These are phyloP conservation scores for Remorina albescens DNA, from an alignment of 2,797 vertebrate species.

Conservation along the genomic window DNA sequence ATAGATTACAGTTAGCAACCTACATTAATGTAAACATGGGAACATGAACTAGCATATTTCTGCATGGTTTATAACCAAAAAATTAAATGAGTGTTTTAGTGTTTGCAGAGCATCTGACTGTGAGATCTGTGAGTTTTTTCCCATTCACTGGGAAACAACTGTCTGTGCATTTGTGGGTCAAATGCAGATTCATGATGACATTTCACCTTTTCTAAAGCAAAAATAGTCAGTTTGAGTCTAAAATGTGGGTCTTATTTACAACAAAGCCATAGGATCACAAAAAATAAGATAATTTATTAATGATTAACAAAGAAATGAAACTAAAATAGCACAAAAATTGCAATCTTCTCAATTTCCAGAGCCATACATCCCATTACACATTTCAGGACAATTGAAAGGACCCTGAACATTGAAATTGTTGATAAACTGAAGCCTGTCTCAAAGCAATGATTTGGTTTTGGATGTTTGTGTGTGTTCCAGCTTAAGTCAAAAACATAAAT, in stretches of 20 bases:
- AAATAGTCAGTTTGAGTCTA: background rate
- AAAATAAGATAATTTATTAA: background rate
- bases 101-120: background rate
- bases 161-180: background rate
- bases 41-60: constrained; percentile 19
- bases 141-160: background rate
- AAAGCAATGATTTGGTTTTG: background rate
- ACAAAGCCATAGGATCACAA: constrained; percentile 25
- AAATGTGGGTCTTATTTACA: constrained; percentile 4
- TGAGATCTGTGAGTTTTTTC: background rate
- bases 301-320: background rate
- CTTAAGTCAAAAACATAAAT: background rate
- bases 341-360: background rate
- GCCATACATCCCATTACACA: background rate
- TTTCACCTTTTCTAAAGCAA: background rate
- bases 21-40: constrained; percentile 1
- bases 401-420: background rate
- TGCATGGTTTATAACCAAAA: constrained; percentile 5
- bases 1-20: background rate
- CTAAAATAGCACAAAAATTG: background rate
- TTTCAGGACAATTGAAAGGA: background rate
- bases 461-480: background rate
- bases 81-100: background rate
- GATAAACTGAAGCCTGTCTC: background rate
- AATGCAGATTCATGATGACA: background rate